Evolutionary conservation across 2,113 vertebrate species (phyloP), one percentile per base, ranked within the genome.

Genomic region (Plecturocebus donacophilus): DNA sequence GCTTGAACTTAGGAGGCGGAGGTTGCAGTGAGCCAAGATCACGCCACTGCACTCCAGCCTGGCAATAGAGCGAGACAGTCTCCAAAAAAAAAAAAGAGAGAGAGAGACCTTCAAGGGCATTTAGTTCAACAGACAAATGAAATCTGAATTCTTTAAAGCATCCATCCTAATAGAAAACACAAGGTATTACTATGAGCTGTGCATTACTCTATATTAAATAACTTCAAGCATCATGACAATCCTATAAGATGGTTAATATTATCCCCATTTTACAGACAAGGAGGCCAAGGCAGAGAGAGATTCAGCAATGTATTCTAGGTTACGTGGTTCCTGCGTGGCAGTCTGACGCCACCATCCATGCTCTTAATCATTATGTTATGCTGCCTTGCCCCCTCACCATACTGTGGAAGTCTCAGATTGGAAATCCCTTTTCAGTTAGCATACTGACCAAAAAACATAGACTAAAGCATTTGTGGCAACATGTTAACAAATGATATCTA

Each of bases 141-240:
- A 80, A 35, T 38, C 52, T 95, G 80, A 92, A 71, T 70, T 93
- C 47, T 66, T 76, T 64, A 77, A 91, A 91, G 77, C 13, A 75
- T 73, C 11, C 27, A 58, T 71, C 92, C 45, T 87, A 61, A 80
- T 2, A 95, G 40, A 30, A 92, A 92, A 86, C 32, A 47, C 8
- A 68, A 95, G 32, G 66, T 75, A 64, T 40, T 91, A 54, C 27
- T 47, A 49, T 54, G 13, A 96, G 54, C 47, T 92, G 38, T 45
- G 20, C 80, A 94, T 6, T 84, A 19, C 75, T 76, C 75, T 40
- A 49, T 77, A 77, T 73, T 77, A 92, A 88, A 79, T 47, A 84
- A 95, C 32, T 66, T 83, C 49, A 47, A 68, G 56, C 40, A 12
- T 68, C 58, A 81, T 45, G n/a, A 40, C 16, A 81, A 38, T 76